Evolutionary conservation across 2,797 vertebrate genomes (phyloP), one percentile per base, ranked within the genome.

Genomic region (Argyrosomus regius): DNA sequence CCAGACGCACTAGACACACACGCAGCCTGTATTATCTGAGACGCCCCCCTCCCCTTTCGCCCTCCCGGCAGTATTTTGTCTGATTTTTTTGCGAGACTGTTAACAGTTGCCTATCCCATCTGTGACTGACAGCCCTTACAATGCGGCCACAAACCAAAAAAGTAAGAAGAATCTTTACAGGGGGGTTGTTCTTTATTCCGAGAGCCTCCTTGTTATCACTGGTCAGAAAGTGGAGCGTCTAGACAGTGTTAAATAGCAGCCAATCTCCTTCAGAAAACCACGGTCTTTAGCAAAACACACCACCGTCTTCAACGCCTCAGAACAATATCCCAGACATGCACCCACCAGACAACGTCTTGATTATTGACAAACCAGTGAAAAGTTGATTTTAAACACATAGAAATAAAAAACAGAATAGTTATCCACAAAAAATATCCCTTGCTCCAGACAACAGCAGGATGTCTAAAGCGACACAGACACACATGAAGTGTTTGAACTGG

Each of bases 1-100:
- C 95, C 96, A 96, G 96, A 97, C 96, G 94, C 94, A 94, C 81
- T 45, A 95, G 78, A 88, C 86, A 88, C 96, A 96, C 96, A 95
- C 95, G 96, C 95, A 91, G 94, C 91, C 93, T 82, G 94, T 88
- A 93, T 93, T 96, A 96, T 95, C 96, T 94, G 93, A 94, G 95
- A 95, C 90, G 93, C 94, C 93, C 94, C 94, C 95, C 95, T 95
- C 94, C 94, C 96, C 89, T 81, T 63, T 82, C 81, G 70, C 95
- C 95, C 94, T 95, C 95, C 95, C 95, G 94, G 96, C 95, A 91
- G 91, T 80, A 92, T 93, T 96, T 95, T 94, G 94, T 95, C 96
- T 94, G 93, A 89, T 96, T 96, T 95, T 83, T 87, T 59, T 74
- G 57, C 73, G 10, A 85, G 82, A 89, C 84, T 82, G 82, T 93